These are phyloP conservation scores for Pseudomyrmex concolor DNA, from an alignment of 1,140 invertebrate species.

Conservation along the genomic window DNA sequence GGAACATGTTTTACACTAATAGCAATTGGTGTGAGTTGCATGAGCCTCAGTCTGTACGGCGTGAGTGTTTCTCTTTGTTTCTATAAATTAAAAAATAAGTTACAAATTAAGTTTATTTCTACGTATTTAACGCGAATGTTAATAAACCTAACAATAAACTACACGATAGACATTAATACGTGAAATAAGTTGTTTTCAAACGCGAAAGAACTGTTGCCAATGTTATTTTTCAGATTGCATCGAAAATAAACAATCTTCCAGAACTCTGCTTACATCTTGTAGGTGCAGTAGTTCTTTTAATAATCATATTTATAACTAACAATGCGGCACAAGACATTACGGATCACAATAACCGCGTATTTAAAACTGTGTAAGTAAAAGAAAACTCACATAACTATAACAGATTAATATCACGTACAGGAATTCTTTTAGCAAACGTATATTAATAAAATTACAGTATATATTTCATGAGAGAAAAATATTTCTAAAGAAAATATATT, in stretches of 20 bases:
- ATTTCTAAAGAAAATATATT: not conserved
- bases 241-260: not conserved
- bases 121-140: no score
- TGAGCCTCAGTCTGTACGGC: not conserved
- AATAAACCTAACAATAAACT: no score
- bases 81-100: not conserved
- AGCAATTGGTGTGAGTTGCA: not conserved
- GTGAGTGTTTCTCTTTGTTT: not conserved
- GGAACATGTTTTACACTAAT: not conserved
- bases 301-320: not conserved
- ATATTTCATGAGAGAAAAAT: no score
- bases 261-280: not conserved
- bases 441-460: no score
- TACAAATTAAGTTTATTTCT: not conserved
- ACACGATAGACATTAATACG: no score
- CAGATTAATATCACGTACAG: no score
- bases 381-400: no score
- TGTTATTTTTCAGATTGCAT: constrained; percentile 3
- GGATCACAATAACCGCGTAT: constrained; percentile 5
- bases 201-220: not conserved
- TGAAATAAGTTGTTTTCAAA: no score
- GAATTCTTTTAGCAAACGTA: no score
- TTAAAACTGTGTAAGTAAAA: constrained; percentile 1
- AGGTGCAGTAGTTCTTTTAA: no score
- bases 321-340: not conserved